Evolutionary conservation across 1,140 invertebrate species (phyloP).

Genomic region (Theocolax elegans): DNA sequence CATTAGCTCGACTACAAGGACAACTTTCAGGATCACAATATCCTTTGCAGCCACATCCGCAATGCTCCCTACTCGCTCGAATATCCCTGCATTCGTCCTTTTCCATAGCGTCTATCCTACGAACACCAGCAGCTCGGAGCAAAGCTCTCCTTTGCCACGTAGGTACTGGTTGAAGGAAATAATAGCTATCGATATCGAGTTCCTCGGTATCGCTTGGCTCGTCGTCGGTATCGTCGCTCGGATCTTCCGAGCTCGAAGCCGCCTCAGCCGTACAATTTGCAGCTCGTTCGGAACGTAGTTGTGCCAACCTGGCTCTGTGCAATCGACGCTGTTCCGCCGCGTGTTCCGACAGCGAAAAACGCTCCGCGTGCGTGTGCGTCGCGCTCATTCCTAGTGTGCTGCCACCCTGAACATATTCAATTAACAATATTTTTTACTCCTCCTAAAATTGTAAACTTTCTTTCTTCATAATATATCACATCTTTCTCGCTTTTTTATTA

Average conservation of each 20-base stretch:
- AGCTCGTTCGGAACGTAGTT: slow-evolving; percentile 76
- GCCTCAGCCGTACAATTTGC: slow-evolving; percentile 59
- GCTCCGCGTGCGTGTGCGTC: slow-evolving; percentile 81
- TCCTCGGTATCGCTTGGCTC: slow-evolving; percentile 86
- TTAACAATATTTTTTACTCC: too few relatives aligned
- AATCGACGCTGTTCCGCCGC: slow-evolving; percentile 86
- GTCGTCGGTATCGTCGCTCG: slow-evolving; percentile 84
- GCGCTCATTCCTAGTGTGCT: slow-evolving; percentile 96
- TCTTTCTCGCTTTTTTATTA: too few relatives aligned
- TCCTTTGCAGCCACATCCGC: slow-evolving; percentile 94
- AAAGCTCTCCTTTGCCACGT: slow-evolving; percentile 89
- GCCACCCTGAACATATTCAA: slow-evolving; percentile 83
- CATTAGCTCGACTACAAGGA: slow-evolving; percentile 91
- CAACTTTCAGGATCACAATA: slow-evolving; percentile 96
- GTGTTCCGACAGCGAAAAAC: slow-evolving; percentile 85
- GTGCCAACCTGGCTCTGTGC: slow-evolving; percentile 84
- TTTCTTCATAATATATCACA: too few relatives aligned
- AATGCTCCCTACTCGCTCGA: slow-evolving; percentile 90
- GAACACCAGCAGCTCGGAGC: slow-evolving; percentile 87
- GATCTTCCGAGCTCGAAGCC: slow-evolving; percentile 66
- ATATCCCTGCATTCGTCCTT: slow-evolving; percentile 96
- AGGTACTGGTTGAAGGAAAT: slow-evolving; percentile 92
- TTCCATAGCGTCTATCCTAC: slow-evolving; percentile 93
- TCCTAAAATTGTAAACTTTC: too few relatives aligned
- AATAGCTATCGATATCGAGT: slow-evolving; percentile 91